These are phyloP conservation scores for Crenuchus spilurus DNA, from an alignment of 2,797 vertebrate species.

Conservation along the genomic window DNA sequence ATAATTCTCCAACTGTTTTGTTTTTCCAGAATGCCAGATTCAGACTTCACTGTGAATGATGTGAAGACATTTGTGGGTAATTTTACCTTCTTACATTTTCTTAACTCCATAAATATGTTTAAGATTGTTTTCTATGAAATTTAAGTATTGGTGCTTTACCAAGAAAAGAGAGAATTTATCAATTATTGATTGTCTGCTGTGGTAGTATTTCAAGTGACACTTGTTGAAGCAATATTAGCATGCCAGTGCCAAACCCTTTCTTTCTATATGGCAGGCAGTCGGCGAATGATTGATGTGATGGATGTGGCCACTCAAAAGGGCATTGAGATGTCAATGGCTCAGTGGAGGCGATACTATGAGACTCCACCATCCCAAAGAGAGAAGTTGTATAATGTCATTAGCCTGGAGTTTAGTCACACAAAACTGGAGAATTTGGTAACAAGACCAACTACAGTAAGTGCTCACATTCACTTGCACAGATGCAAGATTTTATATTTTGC, in stretches of 20 bases:
- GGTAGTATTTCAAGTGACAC: neutral
- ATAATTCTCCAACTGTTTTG: neutral
- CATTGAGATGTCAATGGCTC: conserved; percentile 98
- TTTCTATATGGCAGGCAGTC: conserved; percentile 80
- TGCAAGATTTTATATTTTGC: neutral
- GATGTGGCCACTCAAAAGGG: conserved; percentile 96
- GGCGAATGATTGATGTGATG: conserved; percentile 97
- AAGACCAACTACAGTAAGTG: conserved; percentile 86
- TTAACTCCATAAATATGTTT: neutral
- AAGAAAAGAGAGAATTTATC: neutral
- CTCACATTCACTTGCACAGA: neutral
- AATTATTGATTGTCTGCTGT: neutral
- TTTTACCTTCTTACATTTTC: conserved; percentile 43
- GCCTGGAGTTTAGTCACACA: conserved; percentile 97
- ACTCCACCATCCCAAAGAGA: conserved; percentile 89
- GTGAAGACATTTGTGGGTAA: conserved; percentile 96
- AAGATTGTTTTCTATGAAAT: neutral
- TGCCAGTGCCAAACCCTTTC: neutral
- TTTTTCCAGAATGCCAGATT: conserved; percentile 90
- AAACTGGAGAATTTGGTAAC: conserved; percentile 92
- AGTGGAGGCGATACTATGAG: conserved; percentile 96
- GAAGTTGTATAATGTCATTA: conserved; percentile 96
- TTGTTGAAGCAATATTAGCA: neutral
- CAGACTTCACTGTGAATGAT: conserved; percentile 92
- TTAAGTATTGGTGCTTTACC: neutral